phyloP scores from a whole-genome alignment of 2,888 invertebrate genomes.

The Seira musarum region DNA sequence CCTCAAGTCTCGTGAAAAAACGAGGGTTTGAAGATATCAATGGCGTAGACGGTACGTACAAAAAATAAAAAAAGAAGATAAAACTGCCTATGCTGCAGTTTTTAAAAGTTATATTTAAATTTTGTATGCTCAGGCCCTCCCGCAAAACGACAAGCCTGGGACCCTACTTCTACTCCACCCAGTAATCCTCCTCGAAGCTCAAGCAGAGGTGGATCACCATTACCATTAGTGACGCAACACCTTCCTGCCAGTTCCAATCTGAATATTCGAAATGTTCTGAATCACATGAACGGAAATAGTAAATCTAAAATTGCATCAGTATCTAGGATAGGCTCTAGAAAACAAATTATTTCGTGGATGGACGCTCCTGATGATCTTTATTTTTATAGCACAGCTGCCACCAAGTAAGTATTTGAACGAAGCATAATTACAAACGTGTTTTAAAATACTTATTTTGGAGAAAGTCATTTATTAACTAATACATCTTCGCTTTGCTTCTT shows the following conservation, averaged over 20 bases:
- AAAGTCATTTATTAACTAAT: slow-evolving; percentile 4
- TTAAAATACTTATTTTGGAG: neutral
- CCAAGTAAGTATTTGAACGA: slow-evolving; percentile 82
- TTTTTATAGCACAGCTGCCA: slow-evolving; percentile 91
- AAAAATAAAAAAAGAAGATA: neutral
- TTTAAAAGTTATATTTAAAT: slow-evolving; percentile 6
- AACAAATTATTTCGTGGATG: slow-evolving; percentile 95
- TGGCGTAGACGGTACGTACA: slow-evolving; percentile 89
- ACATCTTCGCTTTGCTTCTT: slow-evolving; percentile 68
- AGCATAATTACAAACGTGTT: too few relatives aligned
- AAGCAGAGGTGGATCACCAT: slow-evolving; percentile 71
- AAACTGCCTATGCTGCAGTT: too few relatives aligned
- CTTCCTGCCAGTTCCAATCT: slow-evolving; percentile 65
- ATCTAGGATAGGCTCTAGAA: slow-evolving; percentile 82
- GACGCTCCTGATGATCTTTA: slow-evolving; percentile 93
- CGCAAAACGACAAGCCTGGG: slow-evolving; percentile 80
- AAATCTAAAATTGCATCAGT: slow-evolving; percentile 83
- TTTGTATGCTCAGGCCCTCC: slow-evolving; percentile 78
- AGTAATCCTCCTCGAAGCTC: slow-evolving; percentile 62
- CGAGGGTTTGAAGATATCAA: slow-evolving; percentile 92
- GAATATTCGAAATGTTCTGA: slow-evolving; percentile 71
- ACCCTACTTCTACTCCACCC: slow-evolving; percentile 58
- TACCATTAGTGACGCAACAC: slow-evolving; percentile 61
- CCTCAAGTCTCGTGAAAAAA: slow-evolving; percentile 80
- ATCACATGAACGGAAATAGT: slow-evolving; percentile 80